Evolutionary conservation across 2,797 vertebrate genomes (phyloP), one percentile per base, ranked within the genome.

Genomic region (Pyrocephalus nanus): DNA sequence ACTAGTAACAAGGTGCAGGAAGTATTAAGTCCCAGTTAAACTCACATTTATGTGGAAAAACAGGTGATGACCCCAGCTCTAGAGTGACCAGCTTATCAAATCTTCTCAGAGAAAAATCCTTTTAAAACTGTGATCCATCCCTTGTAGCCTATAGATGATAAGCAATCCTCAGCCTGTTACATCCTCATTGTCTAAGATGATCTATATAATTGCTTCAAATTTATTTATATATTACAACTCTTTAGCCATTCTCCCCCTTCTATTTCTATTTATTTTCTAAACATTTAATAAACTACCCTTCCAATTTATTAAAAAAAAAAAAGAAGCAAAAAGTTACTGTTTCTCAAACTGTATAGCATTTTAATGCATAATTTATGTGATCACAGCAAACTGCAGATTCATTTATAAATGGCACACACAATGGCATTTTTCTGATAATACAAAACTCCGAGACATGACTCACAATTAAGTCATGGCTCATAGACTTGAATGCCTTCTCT

Each of bases 1-100:
- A 45, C 12, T 32, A 80, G 34, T 75, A 95, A 96, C 84, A 62
- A 95, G 86, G 69, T 60, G 26, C 15, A 82, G 40, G 64, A 93
- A 86, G 54, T 5, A 26, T 84, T 95, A 72, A 36, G 54, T 76
- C 57, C 89, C 83, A 61, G 95, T 95, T 71, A 96, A 97, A 95
- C 65, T 86, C 92, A 66, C 50, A 64, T 77, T 71, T 61, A 88
- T 72, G 64, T n/a, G 36, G 47, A 51, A 73, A 83, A 90, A 40
- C 58, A 23, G 23, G 36, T 53, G 34, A 81, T 30, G 27, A 81
- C 5, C 11, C 19, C 36, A 81, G 42, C 57, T 90, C 67, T 64
- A 93, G 43, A 77, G 54, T 53, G 14, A 69, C 2, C 92, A 58
- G 57, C 73, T 88, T 53, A 69, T 5, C 48, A 64, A 71, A 66